Percentiles rank a stretch among this genome's conserved stretches.
phyloP scores from a whole-genome alignment of 2,113 vertebrate species.

The Rhinolophus ferrumequinum region DNA sequence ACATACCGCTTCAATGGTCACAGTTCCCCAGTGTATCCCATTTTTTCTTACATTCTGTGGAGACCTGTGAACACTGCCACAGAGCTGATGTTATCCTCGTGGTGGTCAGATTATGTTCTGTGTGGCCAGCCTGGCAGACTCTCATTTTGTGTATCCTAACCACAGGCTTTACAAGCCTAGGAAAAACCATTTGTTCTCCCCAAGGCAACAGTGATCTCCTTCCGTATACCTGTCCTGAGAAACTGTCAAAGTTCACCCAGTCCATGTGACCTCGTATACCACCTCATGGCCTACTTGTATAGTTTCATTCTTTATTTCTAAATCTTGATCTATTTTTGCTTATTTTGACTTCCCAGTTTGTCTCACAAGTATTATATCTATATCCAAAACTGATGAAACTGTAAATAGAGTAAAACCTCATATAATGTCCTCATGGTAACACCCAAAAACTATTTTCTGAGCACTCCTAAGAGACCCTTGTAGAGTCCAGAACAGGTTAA shows the following conservation, averaged over 20 bases:
- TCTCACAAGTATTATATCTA: background rate
- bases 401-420: background rate
- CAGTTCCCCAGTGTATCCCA: background rate
- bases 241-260: background rate
- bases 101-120: background rate
- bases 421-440: background rate
- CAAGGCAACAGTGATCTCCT: background rate
- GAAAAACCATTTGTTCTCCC: background rate
- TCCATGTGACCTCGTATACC: background rate
- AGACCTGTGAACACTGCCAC: background rate
- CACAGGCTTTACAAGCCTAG: background rate
- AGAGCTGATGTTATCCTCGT: background rate
- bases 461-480: background rate
- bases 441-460: background rate
- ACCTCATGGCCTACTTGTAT: background rate
- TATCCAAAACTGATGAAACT: background rate
- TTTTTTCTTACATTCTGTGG: background rate
- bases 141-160: background rate
- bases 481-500: background rate
- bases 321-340: background rate
- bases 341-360: constrained; percentile 6
- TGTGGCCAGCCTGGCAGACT: background rate
- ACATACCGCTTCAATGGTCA: background rate
- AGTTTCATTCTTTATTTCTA: background rate
- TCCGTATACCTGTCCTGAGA: background rate